Conservation (phyloP, 1,140 invertebrate species). For the Drosophila trapezifrons region DNA sequence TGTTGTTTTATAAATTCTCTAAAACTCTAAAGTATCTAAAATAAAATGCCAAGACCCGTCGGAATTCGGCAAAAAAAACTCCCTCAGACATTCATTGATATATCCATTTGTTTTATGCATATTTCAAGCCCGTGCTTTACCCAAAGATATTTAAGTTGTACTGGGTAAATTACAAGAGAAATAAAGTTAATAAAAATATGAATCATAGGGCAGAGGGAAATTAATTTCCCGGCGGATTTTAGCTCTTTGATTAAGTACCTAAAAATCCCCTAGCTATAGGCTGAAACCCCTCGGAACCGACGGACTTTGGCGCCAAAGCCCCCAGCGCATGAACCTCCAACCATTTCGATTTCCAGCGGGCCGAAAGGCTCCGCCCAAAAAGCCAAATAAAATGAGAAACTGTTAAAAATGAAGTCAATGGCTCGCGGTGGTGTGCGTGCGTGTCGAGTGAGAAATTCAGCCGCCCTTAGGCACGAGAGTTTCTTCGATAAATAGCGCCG, state of each 20-base stretch:
- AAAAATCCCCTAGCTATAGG: not conserved
- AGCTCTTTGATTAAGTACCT: not conserved
- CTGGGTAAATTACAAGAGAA: not conserved
- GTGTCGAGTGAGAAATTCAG: constrained; percentile 44
- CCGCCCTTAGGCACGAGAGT: constrained; percentile 48
- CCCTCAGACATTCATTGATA: too few species aligned
- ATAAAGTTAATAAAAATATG: not conserved
- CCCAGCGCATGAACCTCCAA: constrained; percentile 32
- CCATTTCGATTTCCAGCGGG: constrained; percentile 44
- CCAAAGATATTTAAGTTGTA: too few species aligned
- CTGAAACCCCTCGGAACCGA: constrained; percentile 7
- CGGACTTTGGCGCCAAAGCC: constrained; percentile 11
- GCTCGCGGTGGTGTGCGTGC: constrained; percentile 18
- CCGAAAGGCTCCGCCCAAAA: constrained; percentile 61
- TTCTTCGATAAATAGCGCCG: constrained; percentile 64
- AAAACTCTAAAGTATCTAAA: too few species aligned
- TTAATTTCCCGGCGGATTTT: not conserved
- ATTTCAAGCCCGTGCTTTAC: not conserved
- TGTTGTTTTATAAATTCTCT: too few species aligned
- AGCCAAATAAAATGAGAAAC: constrained; percentile 68
- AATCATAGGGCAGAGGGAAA: not conserved
- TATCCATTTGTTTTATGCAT: not conserved
- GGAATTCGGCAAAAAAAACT: not conserved
- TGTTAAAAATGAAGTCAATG: constrained; percentile 78
- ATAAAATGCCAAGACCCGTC: too few species aligned